A percentile compares a stretch with the other conserved stretches of the same genome.
These are phyloP conservation scores for Odiellus spinosus DNA, from an alignment of 2,888 invertebrate genomes.

Conservation along the genomic window DNA sequence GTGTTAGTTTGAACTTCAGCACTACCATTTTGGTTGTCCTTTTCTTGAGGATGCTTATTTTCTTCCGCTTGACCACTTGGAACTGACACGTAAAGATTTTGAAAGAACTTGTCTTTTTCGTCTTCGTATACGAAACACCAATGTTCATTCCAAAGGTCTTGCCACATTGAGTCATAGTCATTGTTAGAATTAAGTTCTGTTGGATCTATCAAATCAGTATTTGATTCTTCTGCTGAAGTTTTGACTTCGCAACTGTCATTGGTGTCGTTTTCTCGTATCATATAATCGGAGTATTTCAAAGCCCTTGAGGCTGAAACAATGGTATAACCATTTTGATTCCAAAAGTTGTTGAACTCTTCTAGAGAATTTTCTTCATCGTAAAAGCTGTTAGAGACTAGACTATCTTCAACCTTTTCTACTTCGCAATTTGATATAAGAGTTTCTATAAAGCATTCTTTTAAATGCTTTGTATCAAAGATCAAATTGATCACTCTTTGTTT, in stretches of 20 bases:
- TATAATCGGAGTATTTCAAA: no score
- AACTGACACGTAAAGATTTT: not conserved
- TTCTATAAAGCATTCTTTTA: no score
- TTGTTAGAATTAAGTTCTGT: not conserved
- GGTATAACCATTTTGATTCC: not conserved
- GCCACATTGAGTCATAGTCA: not conserved
- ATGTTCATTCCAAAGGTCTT: conserved; percentile 3
- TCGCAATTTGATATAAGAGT: no score
- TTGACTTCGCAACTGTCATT: not conserved
- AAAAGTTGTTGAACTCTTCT: conserved; percentile 1
- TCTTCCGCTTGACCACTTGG: no score
- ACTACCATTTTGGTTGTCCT: not conserved
- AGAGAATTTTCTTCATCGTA: no score
- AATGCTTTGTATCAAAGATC: no score
- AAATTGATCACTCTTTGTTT: no score
- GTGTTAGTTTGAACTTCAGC: no score
- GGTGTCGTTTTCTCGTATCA: not conserved
- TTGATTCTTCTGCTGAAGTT: not conserved
- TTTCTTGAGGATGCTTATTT: not conserved
- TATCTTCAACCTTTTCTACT: no score
- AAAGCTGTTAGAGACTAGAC: no score
- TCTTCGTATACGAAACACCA: not conserved
- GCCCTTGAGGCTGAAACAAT: not conserved
- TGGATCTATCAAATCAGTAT: not conserved
- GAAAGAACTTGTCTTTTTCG: not conserved